Conservation (phyloP, 1,140 invertebrate species). For the Bombus impatiens region DNA sequence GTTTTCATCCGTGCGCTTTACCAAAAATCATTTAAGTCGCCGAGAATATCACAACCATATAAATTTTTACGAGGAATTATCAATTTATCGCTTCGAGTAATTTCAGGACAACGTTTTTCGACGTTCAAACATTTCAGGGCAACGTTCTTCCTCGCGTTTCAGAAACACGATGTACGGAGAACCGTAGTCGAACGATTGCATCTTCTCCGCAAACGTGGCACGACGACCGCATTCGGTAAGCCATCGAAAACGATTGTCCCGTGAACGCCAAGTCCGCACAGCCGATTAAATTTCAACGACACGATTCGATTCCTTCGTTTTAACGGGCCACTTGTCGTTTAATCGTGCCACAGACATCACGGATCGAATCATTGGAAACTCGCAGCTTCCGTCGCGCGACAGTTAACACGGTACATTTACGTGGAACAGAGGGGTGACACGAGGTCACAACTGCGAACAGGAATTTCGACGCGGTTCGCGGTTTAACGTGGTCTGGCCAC, state of each 20-base stretch:
- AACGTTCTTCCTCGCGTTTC: no score
- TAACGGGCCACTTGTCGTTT: not conserved
- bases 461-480: not conserved
- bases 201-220: not conserved
- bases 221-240: not conserved
- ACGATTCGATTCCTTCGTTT: not conserved
- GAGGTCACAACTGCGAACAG: not conserved
- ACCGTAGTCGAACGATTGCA: not conserved
- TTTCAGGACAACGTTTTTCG: no score
- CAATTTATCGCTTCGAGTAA: no score
- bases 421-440: not conserved
- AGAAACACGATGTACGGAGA: not conserved
- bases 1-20: no score
- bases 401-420: conserved; percentile 12
- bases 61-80: no score
- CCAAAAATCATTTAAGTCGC: no score
- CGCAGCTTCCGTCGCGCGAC: not conserved
- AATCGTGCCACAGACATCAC: not conserved
- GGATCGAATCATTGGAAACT: not conserved
- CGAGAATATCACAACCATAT: no score
- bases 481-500: not conserved
- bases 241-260: not conserved
- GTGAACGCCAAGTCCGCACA: not conserved
- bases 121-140: no score
- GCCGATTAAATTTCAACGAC: not conserved